Base-by-base conservation (phyloP, 2,888 invertebrate genomes). In the Scaptomyza parva region DNA sequence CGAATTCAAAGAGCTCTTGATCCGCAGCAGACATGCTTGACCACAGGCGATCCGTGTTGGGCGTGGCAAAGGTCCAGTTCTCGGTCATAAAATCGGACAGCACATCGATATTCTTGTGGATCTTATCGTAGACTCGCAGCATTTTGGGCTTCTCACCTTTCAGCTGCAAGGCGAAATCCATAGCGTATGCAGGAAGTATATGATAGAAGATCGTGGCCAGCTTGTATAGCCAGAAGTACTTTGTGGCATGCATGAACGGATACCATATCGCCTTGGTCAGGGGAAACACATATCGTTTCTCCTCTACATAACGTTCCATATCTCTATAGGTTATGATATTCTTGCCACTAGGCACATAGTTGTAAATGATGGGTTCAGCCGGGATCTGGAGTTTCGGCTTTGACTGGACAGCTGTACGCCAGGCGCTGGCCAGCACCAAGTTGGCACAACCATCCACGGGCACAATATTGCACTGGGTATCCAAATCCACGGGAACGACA, bases 321-420 rank as follows among this genome's bases (percentile, higher is more conserved):
- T 95, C 93, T 0, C 92, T 93, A 97, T 98, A 98, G 0, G 94
- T 95, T 37, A 98, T 91, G 0, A 95, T 94, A 89, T 97, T 97
- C 62, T 96, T 94, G 1, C 93, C 93, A 0, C 96, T 96, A 0
- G 97, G 96, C 1, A 97, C 96, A 91, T 95, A 97, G 92, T 98
- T 98, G 92, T 96, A 98, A 22, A 89, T 89, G 11, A 69, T 50
- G 0, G 88, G 70, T 0, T 12, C 20, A 1, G 41, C 1, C 6
- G 39, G 3, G 5, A 50, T 83, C 88, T 12, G 37, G n/a, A 28
- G 4, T n/a, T 39, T 11, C 6, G 30, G 14, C 7, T 4, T 14
- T 5, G 35, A 20, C 9, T 47, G 43, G 1, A 14, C 2, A 1
- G 92, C 92, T 18, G 92, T 91, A 33, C 91, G 89, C 92, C 92